A percentile compares a stretch with the other conserved stretches of the same genome.
phyloP scores from a whole-genome alignment of 2,888 invertebrate genomes.

The Troglohyphantes excavatus region DNA sequence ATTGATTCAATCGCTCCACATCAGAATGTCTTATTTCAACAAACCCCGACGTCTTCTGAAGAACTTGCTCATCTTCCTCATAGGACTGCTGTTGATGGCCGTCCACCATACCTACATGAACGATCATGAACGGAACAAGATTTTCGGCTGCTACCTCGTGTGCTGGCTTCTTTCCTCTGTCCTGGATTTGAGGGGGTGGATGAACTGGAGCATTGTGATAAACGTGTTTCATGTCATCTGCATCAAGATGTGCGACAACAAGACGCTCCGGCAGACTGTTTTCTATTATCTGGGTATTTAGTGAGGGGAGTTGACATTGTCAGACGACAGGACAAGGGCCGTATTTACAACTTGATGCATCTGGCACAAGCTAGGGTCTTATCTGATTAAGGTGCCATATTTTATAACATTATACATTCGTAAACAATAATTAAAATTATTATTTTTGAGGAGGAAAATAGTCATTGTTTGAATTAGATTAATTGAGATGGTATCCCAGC shows the following conservation, averaged over 20 bases:
- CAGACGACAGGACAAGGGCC: too few species aligned
- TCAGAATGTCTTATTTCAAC: background rate
- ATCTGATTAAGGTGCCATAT: too few species aligned
- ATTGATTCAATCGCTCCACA: too few species aligned
- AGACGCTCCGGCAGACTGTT: background rate
- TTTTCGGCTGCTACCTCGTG: background rate
- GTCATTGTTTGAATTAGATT: too few species aligned
- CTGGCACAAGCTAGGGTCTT: too few species aligned
- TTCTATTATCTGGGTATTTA: background rate
- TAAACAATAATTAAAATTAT: too few species aligned
- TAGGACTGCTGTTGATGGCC: background rate
- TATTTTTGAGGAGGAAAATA: too few species aligned
- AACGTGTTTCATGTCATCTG: background rate
- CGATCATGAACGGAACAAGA: background rate
- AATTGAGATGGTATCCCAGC: too few species aligned
- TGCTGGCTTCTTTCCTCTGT: background rate
- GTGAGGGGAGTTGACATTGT: too few species aligned
- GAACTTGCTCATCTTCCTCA: constrained; percentile 1
- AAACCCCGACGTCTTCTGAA: background rate
- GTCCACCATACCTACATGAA: constrained; percentile 1
- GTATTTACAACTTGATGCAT: too few species aligned
- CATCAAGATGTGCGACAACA: background rate
- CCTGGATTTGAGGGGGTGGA: background rate
- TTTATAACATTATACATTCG: too few species aligned
- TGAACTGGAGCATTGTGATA: background rate